Evolutionary conservation across 2,113 vertebrate species (phyloP), one percentile per base, ranked within the genome.

Genomic region (Podarcis muralis): DNA sequence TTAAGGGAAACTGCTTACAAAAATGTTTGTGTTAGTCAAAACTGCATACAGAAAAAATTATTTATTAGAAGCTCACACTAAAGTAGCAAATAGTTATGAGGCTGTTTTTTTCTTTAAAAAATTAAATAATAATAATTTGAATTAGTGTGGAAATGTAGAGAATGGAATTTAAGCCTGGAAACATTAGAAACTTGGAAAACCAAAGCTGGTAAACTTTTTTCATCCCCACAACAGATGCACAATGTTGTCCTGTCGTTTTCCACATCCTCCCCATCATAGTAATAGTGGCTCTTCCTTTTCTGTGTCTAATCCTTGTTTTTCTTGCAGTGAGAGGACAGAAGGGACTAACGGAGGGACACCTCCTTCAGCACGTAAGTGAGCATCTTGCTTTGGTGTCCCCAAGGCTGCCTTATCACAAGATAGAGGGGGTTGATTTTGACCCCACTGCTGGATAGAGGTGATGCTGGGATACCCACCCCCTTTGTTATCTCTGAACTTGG

Each of bases 261-360:
- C 48, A 66, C 13, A 8, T 11, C 11, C 74, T 40, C 0, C 1
- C 8, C 37, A n/a, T 78, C 16, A 77, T 6, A 32, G 13, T 3
- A 40, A 15, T 69, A 81, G 16, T 0, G 1, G 77, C 37, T n/a
- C 15, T 32, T 35, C 77, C 57, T 1, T 1, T 77, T 65, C n/a
- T 0, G 0, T 37, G 2, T 25, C n/a, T 75, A 89, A 20, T 68
- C 81, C 86, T 74, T 72, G 53, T 88, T 86, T 78, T 76, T 5
- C 0, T 81, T 81, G 92, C 98, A 99, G 98, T 12, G 98, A 99
- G 97, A 99, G 99, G 97, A 98, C 97, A 1, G 99, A 99, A 95
- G 96, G 98, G 90, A 97, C 98, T 96, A 99, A 98, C 8, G 98
- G 98, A 5, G 98, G 98, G 96, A 98, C 98, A 4, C 96, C 96